phyloP scores from a whole-genome alignment of 2,797 vertebrate genomes.

The Paratrypauchen microcephalus region DNA sequence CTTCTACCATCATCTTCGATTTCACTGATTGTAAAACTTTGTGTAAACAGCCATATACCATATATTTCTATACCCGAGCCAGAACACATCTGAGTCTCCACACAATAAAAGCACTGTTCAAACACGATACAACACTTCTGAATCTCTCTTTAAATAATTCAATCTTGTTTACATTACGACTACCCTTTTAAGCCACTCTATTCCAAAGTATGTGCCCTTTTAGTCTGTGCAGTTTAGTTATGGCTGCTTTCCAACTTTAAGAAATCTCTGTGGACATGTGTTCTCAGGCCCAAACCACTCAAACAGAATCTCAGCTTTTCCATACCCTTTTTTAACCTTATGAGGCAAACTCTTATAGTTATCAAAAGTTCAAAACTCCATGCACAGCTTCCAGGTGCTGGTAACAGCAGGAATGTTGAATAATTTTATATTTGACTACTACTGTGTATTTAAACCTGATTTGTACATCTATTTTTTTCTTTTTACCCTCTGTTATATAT shows the following conservation, averaged over 20 bases:
- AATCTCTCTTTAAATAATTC: background rate
- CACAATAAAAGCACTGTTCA: background rate
- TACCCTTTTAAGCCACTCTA: constrained; percentile 44
- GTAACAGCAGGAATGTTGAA: no score
- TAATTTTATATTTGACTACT: no score
- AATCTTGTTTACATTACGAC: background rate
- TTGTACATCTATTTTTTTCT: no score
- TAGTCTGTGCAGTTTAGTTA: constrained; percentile 60
- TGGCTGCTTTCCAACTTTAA: constrained; percentile 70
- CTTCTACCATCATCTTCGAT: background rate
- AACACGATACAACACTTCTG: background rate
- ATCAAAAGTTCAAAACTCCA: no score
- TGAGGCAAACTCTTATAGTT: background rate
- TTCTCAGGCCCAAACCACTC: constrained; percentile 59
- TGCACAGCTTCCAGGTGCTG: no score
- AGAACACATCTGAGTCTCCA: background rate
- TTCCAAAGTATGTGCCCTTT: constrained; percentile 60
- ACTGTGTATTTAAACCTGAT: no score
- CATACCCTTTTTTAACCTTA: constrained; percentile 4
- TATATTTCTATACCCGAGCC: no score
- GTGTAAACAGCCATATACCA: no score
- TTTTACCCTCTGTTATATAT: no score
- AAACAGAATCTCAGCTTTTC: constrained; percentile 47
- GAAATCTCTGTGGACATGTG: constrained; percentile 61
- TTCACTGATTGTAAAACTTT: background rate